Evolutionary conservation across 2,888 invertebrate genomes (phyloP), one percentile per base, ranked within the genome.

Genomic region (Cephalotes varians): DNA sequence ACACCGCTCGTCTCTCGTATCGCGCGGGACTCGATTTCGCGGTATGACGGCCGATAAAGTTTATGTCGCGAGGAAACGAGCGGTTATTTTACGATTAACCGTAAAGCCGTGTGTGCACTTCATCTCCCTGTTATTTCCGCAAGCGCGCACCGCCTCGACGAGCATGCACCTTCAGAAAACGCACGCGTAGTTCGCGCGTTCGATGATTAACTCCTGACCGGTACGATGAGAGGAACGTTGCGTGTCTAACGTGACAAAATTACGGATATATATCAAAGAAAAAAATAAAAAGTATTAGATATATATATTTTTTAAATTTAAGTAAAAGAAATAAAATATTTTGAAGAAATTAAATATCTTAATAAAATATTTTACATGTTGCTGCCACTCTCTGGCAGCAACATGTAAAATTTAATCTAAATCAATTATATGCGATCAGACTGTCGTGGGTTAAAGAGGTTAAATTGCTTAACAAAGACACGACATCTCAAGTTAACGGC

Each of bases 81-180:
- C 44, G 77, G 71, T 77, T 69, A 77, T 69, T 77, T 77, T 77
- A 77, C 69, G 77, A 69, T 77, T 77, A 69, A 77, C 44, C 77
- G 69, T 77, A 77, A 77, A 77, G 44, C 12, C 56, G 34, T 34
- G 47, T 56, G 56, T 34, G 44, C 21, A 34, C 44, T 79, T 71
- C 34, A 58, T 79, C 77, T 79, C 71, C 18, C 40, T 40, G 28
- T 67, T 69, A 69, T 44, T 76, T 76, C 47, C 74, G 49, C 54
- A n/a, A 47, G 18, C 15, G 58, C 44, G 44, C 56, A 12, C 21
- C 15, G 34, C 28, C 15, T 44, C 56, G 64, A 18, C 7, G 64
- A 44, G 15, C 28, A 28, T 28, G 28, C 37, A 21, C 21, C 62
- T 28, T 25, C 44, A 28, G 64, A 40, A 65, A 44, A 65, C 10